Evolutionary conservation across 2,888 invertebrate genomes (phyloP).

Genomic region (Taphrorychus bicolor): DNA sequence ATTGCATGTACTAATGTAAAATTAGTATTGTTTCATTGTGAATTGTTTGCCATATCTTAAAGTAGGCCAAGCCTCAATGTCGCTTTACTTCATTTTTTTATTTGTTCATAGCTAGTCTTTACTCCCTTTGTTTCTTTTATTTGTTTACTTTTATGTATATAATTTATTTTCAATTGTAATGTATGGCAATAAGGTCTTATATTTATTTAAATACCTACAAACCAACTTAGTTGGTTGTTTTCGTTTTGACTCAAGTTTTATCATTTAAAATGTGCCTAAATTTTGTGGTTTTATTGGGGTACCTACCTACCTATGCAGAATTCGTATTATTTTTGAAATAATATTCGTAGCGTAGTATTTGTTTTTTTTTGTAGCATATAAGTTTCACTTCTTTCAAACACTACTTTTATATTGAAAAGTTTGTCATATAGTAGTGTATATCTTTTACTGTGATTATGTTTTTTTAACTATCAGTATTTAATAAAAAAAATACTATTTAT

Average conservation of each 20-base stretch:
- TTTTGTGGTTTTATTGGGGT: slow-evolving; percentile 4
- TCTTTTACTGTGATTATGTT: slow-evolving; percentile 57
- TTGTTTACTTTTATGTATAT: slow-evolving; percentile 43
- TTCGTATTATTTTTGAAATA: slow-evolving; percentile 22
- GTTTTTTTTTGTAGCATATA: neutral
- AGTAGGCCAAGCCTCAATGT: slow-evolving; percentile 42
- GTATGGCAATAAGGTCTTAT: slow-evolving; percentile 30
- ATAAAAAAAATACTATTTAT: slow-evolving; percentile 40
- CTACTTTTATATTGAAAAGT: slow-evolving; percentile 3
- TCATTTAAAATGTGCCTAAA: slow-evolving; percentile 1
- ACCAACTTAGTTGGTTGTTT: slow-evolving; percentile 30
- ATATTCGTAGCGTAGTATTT: neutral
- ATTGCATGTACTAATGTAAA: neutral
- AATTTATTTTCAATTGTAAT: slow-evolving; percentile 41
- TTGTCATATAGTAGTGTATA: slow-evolving; percentile 33
- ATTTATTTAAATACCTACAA: neutral
- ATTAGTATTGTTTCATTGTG: slow-evolving; percentile 52
- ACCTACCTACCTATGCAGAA: neutral
- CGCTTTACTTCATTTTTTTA: slow-evolving; percentile 46
- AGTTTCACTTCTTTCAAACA: neutral
- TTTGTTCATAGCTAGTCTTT: slow-evolving; percentile 54
- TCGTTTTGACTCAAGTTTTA: slow-evolving; percentile 12
- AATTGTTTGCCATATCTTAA: slow-evolving; percentile 55
- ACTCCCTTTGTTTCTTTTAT: slow-evolving; percentile 41
- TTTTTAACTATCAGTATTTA: slow-evolving; percentile 56